phyloP scores from a whole-genome alignment of 2,888 invertebrate species.

The Torymus tubicola region DNA sequence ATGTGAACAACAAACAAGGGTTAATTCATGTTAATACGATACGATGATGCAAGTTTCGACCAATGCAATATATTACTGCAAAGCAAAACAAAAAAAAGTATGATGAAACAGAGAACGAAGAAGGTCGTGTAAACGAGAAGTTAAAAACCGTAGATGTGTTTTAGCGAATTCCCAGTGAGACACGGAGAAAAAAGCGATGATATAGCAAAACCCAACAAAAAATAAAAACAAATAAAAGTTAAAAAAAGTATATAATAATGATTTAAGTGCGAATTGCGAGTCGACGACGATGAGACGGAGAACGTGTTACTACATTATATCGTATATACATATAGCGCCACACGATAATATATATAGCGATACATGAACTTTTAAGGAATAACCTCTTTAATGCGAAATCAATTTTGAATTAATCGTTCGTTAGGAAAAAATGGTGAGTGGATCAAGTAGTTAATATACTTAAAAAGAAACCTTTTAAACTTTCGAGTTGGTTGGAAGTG shows the following conservation, averaged over 20 bases:
- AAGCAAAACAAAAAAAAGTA: not conserved
- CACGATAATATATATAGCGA: conserved; percentile 56
- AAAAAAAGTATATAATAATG: conserved; percentile 24
- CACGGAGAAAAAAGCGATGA: conserved; percentile 2
- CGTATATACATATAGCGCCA: conserved; percentile 55
- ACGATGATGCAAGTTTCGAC: conserved; percentile 59
- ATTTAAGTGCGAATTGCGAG: conserved; percentile 22
- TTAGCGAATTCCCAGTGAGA: conserved; percentile 1
- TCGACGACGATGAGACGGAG: not conserved
- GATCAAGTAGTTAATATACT: conserved; percentile 66
- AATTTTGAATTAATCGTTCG: conserved; percentile 60
- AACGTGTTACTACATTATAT: conserved; percentile 23
- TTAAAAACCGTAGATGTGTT: conserved; percentile 39
- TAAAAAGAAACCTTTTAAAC: conserved; percentile 34
- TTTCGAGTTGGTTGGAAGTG: conserved; percentile 27
- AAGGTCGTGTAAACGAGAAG: conserved; percentile 27
- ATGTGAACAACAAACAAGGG: conserved; percentile 21
- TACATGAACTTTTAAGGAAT: conserved; percentile 52
- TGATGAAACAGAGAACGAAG: conserved; percentile 1
- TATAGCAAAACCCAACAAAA: not conserved
- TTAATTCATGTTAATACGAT: conserved; percentile 48
- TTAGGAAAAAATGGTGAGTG: conserved; percentile 68
- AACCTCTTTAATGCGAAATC: conserved; percentile 57
- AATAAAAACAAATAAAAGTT: not conserved
- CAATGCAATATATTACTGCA: conserved; percentile 57